Base-by-base conservation (phyloP, 2,113 vertebrate species). In the Mustela lutreola region DNA sequence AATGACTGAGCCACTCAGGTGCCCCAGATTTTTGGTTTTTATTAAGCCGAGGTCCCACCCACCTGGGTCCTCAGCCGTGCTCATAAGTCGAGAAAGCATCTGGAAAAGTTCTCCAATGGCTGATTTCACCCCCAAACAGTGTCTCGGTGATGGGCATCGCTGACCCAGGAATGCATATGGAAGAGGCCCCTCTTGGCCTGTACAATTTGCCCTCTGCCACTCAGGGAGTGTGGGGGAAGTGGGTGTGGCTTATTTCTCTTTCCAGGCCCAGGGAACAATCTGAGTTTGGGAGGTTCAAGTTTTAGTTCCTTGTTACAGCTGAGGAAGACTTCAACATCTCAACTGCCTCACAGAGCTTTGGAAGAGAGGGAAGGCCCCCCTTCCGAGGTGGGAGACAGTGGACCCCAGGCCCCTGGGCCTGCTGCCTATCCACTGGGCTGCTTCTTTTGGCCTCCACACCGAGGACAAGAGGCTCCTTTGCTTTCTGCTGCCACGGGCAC, bases 151-250 rank as follows among this genome's bases (percentile, higher is more conserved):
- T 14, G 50, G 11, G 3, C 58, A 6, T 87, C 78, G 14, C 15
- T 45, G n/a, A 16, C 12, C 24, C 18, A 1, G 65, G 22, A 70
- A 16, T 10, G 36, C 36, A 12, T 5, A 1, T 26, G 19, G 1
- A 12, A 0, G 9, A 22, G 50, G 42, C 28, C 0, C 42, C n/a
- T 15, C 39, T 24, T n/a, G 78, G 50, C 53, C 36, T 42, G 45
- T 4, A 7, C 9, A 33, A n/a, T 16, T 15, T 4, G 26, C 1
- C 22, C 12, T 63, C 75, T 3, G 7, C n/a, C 5, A 6, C 24
- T 0, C 5, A 0, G 48, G 11, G 19, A 0, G 0, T 6, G 18
- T 6, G 12, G n/a, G 58, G 5, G 53, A 19, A 16, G 39, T 3
- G 36, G 45, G 24, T 26, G 9, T 7, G 12, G 31, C 26, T 33